Evolutionary conservation across 2,797 vertebrate species (phyloP).

Genomic region (Bufotes viridis): DNA sequence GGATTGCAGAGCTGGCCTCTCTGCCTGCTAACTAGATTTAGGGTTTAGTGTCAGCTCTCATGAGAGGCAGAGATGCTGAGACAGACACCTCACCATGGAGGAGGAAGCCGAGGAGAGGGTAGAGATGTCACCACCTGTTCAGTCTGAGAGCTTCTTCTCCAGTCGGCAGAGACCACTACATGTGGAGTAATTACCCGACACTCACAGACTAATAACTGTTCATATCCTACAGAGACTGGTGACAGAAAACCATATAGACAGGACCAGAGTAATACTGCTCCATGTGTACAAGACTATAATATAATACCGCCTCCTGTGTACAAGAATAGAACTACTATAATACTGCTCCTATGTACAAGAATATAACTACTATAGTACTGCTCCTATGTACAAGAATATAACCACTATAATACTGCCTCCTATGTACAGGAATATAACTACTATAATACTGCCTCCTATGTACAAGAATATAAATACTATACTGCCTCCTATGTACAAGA

Average conservation of each 20-base stretch:
- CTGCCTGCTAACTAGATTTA: slow-evolving; percentile 47
- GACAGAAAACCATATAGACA: neutral
- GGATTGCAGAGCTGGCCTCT: slow-evolving; percentile 33
- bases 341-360: slow-evolving; percentile 10
- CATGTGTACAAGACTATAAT: neutral
- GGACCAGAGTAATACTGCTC: neutral
- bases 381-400: neutral
- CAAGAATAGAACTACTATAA: slow-evolving; percentile 4
- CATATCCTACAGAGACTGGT: neutral
- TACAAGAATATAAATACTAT: slow-evolving; percentile 12
- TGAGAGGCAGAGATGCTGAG: slow-evolving; percentile 42
- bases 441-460: slow-evolving; percentile 15
- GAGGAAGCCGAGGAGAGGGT: neutral
- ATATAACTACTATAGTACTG: slow-evolving; percentile 13
- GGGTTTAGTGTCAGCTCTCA: slow-evolving; percentile 57
- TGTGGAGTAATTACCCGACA: neutral
- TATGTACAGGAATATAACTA: slow-evolving; percentile 16
- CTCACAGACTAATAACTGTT: neutral
- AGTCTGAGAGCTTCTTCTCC: slow-evolving; percentile 14
- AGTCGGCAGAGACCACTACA: slow-evolving; percentile 1
- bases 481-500: slow-evolving; percentile 7
- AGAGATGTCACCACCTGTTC: slow-evolving; percentile 39
- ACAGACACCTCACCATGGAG: slow-evolving; percentile 25
- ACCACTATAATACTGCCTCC: slow-evolving; percentile 4
- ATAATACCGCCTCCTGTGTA: neutral